Percentiles rank a stretch among this genome's conserved stretches.
Evolutionary conservation across 2,888 invertebrate genomes (phyloP).

Genomic region (Pollenia amentaria): DNA sequence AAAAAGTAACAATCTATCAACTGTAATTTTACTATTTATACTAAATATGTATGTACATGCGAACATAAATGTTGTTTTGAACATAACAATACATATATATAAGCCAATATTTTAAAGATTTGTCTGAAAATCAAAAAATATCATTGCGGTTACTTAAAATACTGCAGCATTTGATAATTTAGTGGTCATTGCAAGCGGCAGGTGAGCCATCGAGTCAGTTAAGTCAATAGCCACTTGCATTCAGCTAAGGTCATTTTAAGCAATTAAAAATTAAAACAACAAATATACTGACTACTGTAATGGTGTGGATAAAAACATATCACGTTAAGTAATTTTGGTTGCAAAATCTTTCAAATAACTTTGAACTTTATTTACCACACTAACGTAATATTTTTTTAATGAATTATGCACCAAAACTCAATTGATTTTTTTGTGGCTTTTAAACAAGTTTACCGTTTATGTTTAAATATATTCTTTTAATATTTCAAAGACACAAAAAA

Average conservation of each 20-base stretch:
- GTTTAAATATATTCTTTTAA: not conserved
- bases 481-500: not conserved
- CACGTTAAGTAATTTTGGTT: slow-evolving; percentile 48
- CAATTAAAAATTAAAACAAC: slow-evolving; percentile 52
- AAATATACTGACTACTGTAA: slow-evolving; percentile 4
- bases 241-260: slow-evolving; percentile 62
- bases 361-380: slow-evolving; percentile 41
- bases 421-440: slow-evolving; percentile 7
- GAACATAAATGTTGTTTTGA: too few species aligned
- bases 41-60: not conserved
- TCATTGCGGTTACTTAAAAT: slow-evolving; percentile 8
- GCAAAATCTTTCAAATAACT: slow-evolving; percentile 52
- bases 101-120: slow-evolving; percentile 32
- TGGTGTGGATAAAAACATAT: slow-evolving; percentile 20
- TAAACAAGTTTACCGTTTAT: slow-evolving; percentile 22
- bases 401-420: not conserved
- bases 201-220: slow-evolving; percentile 30
- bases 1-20: slow-evolving; percentile 22
- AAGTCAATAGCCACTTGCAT: slow-evolving; percentile 65
- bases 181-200: slow-evolving; percentile 51
- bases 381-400: not conserved
- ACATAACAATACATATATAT: not conserved
- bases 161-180: slow-evolving; percentile 41
- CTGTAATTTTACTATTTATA: slow-evolving; percentile 10
- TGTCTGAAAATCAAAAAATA: slow-evolving; percentile 19